Base-by-base conservation (phyloP, 2,797 vertebrate species). In the Lepidocolaptes lacrymiger region DNA sequence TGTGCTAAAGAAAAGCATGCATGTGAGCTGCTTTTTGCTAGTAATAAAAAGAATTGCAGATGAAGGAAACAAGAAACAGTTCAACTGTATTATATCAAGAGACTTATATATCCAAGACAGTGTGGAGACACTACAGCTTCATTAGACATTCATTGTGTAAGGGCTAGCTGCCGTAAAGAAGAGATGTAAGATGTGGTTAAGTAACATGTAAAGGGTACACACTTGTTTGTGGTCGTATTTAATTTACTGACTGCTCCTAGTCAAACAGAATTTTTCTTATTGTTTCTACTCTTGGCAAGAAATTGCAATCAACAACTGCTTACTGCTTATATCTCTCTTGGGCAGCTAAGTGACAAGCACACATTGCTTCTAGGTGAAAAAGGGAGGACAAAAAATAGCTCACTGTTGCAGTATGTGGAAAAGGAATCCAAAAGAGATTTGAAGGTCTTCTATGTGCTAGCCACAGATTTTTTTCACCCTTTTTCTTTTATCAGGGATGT, bases 231-330 rank as follows among this genome's bases (percentile, higher is more conserved):
- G 69, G 49, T 82, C n/a, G 6, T 74, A 41, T 83, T 92, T 88
- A 72, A 75, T 95, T 30, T 28, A 51, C 86, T 87, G 71, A 74
- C 69, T 79, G 78, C 69, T 91, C 11, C 0, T 84, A 95, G 85
- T 77, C 61, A 62, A 92, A 87, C 72, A 96, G 61, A 91, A 69
- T 94, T 86, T 94, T 91, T 46, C 91, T 68, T 61, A 49, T 81
- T 74, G 39, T 91, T 93, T 92, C 91, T 91, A 64, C 58, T 86
- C 83, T 89, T 89, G 76, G 91, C 86, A 93, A 75, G 95, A 95
- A 97, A 94, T 96, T 95, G 94, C 95, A 95, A 76, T 97, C 93
- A 94, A 78, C 77, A 89, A 82, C 76, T 95, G 94, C 85, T 92
- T 96, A 85, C 91, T 93, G 83, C 79, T 94, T 94, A 82, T 30